Evolutionary conservation across 2,888 invertebrate species (phyloP), one percentile per base, ranked within the genome.

Genomic region (Chaitophorus viminalis): DNA sequence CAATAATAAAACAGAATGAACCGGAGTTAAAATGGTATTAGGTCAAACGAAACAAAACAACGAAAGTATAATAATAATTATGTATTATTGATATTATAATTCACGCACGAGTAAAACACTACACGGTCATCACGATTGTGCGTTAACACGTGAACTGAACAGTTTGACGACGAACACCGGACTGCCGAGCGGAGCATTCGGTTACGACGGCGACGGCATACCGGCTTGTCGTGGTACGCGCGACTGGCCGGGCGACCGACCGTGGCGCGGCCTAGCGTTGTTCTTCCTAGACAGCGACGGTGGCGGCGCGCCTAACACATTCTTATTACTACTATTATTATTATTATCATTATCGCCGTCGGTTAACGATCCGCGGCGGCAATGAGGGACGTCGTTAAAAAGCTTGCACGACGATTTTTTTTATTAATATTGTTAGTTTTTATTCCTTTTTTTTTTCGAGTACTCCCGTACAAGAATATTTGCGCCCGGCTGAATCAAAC

Each of bases 131-230:
- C 74, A 76, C 76, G 8, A 18, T 76, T 25, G 86, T 74, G 31
- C 86, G 72, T 25, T 31, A n/a, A 8, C 21, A n/a, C 75, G 60
- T 21, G 3, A 54, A 86, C 78, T 72, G 21, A 60, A 74, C 25
- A 31, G 46, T 60, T 87, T 14, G 86, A 87, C 86, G 79, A 74
- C 86, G 86, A 29, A 31, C 86, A 87, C 86, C 74, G 74, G 86
- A 87, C 86, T 87, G 39, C 29, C 33, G 46, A 52, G 25, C 33
- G 31, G 25, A n/a, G 54, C 70, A 6, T 18, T 76, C 52, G 31
- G 60, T 54, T 60, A n/a, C 39, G 72, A 52, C 46, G 29, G 36
- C 70, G 39, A 18, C 31, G 68, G 21, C 29, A 84, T 76, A n/a
- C 60, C 33, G 75, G 60, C 74, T 46, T 11, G 60, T 39, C 83